phyloP scores from a whole-genome alignment of 2,888 invertebrate species.

The Axea sp. region DNA sequence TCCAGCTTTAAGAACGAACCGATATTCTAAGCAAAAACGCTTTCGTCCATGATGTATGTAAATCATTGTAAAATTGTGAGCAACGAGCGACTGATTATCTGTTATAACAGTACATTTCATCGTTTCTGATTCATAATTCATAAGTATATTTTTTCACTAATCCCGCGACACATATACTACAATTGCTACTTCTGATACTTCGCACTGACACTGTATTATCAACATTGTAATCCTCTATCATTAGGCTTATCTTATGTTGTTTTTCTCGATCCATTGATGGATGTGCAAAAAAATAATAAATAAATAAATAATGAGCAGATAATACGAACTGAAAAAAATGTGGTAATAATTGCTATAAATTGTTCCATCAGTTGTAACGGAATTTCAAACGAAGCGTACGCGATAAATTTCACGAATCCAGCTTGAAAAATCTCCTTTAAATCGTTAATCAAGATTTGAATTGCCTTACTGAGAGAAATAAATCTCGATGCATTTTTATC shows the following conservation, averaged over 20 bases:
- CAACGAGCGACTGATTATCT: conserved; percentile 34
- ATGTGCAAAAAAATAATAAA: conserved; percentile 16
- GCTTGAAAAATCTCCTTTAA: too few relatives aligned
- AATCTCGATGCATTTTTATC: conserved; percentile 16
- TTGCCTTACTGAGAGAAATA: conserved; percentile 25
- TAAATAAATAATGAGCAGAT: conserved; percentile 15
- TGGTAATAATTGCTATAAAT: conserved; percentile 13
- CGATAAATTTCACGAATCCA: too few relatives aligned
- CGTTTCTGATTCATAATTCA: conserved; percentile 40
- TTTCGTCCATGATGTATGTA: conserved; percentile 9
- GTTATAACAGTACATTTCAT: conserved; percentile 29
- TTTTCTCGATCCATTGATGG: conserved; percentile 33
- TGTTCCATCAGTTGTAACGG: conserved; percentile 2
- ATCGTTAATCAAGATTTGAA: conserved; percentile 25
- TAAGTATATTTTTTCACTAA: conserved; percentile 12
- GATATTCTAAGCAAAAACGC: too few relatives aligned
- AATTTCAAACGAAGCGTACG: too few relatives aligned
- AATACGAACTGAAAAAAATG: conserved; percentile 15
- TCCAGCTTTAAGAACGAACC: too few relatives aligned
- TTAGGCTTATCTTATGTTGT: conserved; percentile 24
- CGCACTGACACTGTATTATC: conserved; percentile 45
- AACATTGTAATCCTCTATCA: conserved; percentile 47
- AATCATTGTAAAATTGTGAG: conserved; percentile 23
- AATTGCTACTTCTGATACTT: conserved; percentile 16
- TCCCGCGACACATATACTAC: conserved; percentile 5